Evolutionary conservation across 2,797 vertebrate species (phyloP).

Genomic region (Brachyrhaphis roseni): DNA sequence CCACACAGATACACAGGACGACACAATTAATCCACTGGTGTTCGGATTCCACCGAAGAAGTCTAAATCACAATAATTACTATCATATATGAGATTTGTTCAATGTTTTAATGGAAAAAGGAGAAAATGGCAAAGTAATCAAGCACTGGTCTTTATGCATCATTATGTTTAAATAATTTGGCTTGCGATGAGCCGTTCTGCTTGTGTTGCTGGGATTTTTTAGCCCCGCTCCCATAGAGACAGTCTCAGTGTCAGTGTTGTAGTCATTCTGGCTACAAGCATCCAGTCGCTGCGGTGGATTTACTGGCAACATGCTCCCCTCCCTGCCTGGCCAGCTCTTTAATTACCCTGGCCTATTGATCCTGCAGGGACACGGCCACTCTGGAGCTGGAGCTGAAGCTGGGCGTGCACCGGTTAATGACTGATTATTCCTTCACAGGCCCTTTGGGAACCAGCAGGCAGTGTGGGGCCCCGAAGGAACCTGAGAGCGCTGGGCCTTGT

Average conservation of each 20-base stretch:
- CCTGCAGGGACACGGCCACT: constrained; percentile 73
- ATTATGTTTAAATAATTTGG: constrained; percentile 11
- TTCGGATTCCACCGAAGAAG: constrained; percentile 40
- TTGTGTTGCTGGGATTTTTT: constrained; percentile 32
- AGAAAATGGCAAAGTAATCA: constrained; percentile 37
- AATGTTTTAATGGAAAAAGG: constrained; percentile 44
- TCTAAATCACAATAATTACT: constrained; percentile 70
- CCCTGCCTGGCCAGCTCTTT: constrained; percentile 78
- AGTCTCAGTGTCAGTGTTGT: constrained; percentile 73
- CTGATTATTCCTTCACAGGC: constrained; percentile 75
- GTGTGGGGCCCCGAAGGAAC: constrained; percentile 59
- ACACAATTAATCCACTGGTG: constrained; percentile 62
- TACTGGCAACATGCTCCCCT: constrained; percentile 79
- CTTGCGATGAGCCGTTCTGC: constrained; percentile 22
- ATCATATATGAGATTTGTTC: constrained; percentile 64
- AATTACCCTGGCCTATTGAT: constrained; percentile 88
- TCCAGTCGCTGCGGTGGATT: constrained; percentile 79
- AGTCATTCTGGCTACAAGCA: constrained; percentile 80
- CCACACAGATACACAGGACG: constrained; percentile 61
- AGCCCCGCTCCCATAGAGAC: constrained; percentile 50
- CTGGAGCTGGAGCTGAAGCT: constrained; percentile 75
- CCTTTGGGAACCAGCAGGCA: constrained; percentile 59
- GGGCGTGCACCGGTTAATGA: constrained; percentile 81
- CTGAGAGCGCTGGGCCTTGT: constrained; percentile 34
- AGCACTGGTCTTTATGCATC: constrained; percentile 9